Conservation (phyloP, 2,888 invertebrate species). For the Lacanobia oleracea region DNA sequence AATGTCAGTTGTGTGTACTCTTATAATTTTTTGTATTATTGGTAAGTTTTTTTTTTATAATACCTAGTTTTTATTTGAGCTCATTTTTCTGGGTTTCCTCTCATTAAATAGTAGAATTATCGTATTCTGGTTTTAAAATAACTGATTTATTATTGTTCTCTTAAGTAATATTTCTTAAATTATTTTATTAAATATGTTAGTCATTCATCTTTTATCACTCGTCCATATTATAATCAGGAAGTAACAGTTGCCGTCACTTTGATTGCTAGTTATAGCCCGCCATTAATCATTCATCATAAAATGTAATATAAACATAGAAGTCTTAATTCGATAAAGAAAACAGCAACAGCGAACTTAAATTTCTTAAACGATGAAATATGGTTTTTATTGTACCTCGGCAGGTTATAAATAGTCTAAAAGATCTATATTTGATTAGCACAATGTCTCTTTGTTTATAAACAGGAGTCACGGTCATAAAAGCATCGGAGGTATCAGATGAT, state of each 20-base stretch:
- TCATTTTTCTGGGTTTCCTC: background rate
- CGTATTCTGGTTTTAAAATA: background rate
- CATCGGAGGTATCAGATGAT: constrained; percentile 34
- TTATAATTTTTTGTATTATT: constrained; percentile 73
- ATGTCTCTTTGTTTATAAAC: constrained; percentile 53
- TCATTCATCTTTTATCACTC: constrained; percentile 30
- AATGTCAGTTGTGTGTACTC: constrained; percentile 73
- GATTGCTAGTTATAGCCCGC: constrained; percentile 35
- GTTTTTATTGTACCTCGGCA: background rate
- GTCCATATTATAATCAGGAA: constrained; percentile 26
- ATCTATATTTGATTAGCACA: constrained; percentile 29
- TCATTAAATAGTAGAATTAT: background rate
- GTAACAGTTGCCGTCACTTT: constrained; percentile 30
- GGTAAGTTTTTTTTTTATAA: constrained; percentile 73
- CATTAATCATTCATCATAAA: constrained; percentile 15
- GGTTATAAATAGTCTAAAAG: constrained; percentile 11
- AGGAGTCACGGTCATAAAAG: constrained; percentile 52
- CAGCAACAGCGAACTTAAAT: constrained; percentile 2
- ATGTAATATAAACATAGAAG: constrained; percentile 13
- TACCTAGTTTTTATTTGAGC: accelerated
- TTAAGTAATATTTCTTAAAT: background rate
- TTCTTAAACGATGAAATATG: constrained; percentile 6
- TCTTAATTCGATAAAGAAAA: constrained; percentile 1
- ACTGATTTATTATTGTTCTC: background rate
- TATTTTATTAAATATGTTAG: background rate